Evolutionary conservation across 2,113 vertebrate genomes (phyloP).

Genomic region (Mesitornis unicolor): DNA sequence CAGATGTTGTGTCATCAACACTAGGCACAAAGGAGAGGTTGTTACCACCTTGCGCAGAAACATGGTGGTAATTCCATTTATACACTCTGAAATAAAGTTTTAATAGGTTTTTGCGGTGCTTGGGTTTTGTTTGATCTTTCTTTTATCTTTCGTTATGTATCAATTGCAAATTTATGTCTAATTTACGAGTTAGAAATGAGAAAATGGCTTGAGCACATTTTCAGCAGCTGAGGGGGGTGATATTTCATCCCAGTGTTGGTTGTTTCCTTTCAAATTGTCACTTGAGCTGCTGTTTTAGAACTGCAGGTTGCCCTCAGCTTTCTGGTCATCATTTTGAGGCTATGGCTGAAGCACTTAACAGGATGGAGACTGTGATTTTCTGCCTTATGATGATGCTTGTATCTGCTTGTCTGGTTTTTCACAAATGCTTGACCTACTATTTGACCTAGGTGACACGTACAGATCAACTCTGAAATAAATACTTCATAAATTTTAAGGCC

Average conservation of each 20-base stretch:
- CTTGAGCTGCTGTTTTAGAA: neutral
- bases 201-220: neutral
- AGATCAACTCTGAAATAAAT: neutral
- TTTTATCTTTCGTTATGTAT: neutral
- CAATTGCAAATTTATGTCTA: neutral
- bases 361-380: neutral
- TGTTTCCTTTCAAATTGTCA: neutral
- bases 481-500: neutral
- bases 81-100: neutral
- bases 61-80: neutral
- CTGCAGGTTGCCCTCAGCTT: neutral
- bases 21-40: neutral
- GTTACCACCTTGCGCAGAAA: neutral
- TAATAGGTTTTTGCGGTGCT: fast-evolving
- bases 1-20: neutral
- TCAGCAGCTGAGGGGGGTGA: neutral
- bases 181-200: neutral
- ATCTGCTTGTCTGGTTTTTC: neutral
- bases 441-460: neutral
- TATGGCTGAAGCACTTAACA: neutral
- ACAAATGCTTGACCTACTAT: neutral
- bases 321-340: neutral
- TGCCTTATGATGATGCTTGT: neutral
- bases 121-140: neutral
- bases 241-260: neutral